These are phyloP conservation scores for Drosophila prolongata DNA, from an alignment of 2,888 invertebrate genomes.

Conservation along the genomic window DNA sequence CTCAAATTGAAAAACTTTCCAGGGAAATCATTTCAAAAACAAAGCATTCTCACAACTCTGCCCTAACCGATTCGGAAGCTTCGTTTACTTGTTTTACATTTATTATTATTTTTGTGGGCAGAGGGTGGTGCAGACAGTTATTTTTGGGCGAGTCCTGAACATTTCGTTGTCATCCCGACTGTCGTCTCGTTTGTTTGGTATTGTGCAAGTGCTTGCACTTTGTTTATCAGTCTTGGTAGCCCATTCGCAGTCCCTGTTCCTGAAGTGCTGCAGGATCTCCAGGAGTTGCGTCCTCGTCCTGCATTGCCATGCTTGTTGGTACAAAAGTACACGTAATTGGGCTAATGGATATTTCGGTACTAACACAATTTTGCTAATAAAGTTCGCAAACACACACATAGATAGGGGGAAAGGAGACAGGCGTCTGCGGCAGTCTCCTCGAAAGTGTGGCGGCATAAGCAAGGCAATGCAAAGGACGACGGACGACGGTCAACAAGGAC, in stretches of 20 bases:
- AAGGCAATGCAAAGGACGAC: constrained; percentile 26
- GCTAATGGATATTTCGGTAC: constrained; percentile 79
- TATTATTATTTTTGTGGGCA: constrained; percentile 26
- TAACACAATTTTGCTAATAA: constrained; percentile 80
- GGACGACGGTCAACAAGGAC: constrained; percentile 8
- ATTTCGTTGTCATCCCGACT: constrained; percentile 40
- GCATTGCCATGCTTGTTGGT: constrained; percentile 32
- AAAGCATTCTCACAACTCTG: constrained; percentile 15
- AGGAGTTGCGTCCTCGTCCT: constrained; percentile 13
- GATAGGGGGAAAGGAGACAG: constrained; percentile 4
- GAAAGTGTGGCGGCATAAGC: constrained; percentile 47
- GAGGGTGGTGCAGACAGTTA: constrained; percentile 10
- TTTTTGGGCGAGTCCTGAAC: constrained; percentile 21
- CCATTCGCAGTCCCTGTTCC: constrained; percentile 10
- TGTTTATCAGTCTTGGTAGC: constrained; percentile 51
- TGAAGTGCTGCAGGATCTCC: constrained; percentile 27
- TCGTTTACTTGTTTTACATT: constrained; percentile 19
- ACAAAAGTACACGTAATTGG: constrained; percentile 80
- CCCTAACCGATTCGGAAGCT: constrained; percentile 4
- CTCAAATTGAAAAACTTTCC: constrained; percentile 16
- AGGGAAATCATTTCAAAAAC: constrained; percentile 15
- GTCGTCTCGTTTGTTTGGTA: constrained; percentile 53
- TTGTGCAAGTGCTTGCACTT: constrained; percentile 59
- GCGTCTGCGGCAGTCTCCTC: constrained; percentile 13
- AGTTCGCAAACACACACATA: constrained; percentile 73